Base-by-base conservation (phyloP, 2,113 vertebrate genomes). In the Petroica traversi region DNA sequence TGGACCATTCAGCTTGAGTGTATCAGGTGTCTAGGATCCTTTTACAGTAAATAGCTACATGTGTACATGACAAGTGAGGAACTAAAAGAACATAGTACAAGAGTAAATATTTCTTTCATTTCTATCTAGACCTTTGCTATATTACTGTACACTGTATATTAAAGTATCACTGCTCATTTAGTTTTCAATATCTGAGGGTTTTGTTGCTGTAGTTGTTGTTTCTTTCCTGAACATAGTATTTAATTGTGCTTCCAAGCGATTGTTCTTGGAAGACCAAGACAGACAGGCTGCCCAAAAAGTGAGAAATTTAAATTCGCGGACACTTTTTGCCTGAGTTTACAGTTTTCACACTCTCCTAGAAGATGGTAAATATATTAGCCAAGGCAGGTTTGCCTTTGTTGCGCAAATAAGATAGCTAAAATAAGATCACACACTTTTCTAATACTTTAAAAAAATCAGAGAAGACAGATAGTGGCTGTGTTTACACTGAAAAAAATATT, bases 21-120 rank as follows among this genome's bases (percentile, higher is more conserved):
- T 22, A 34, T 20, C n/a, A 51, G 7, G 8, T 1, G 0, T 14
- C 17, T 19, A 28, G 8, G 4, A 38, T 74, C 7, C 7, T 58
- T 86, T 79, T 76, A 26, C 25, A 58, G 49, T 46, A 77, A 87
- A 48, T 6, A 48, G 4, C 3, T 43, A 28, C 14, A 49, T 29
- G 9, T 15, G 6, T 24, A 77, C 2, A 6, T 5, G 15, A 26
- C 3, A 54, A 80, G 13, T 25, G 20, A 77, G 13, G 26, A 55
- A 23, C 14, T 77, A 66, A 64, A 79, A 48, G 0, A 7, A 29
- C 17, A 69, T 24, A 29, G 9, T 40, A 52, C 19, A 58, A 69
- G 23, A 83, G 62, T 19, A 86, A 73, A 14, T 17, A 84, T 51
- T 49, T 12, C 4, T 59, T 88, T 74, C 8, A 55, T 85, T 92